phyloP scores from a whole-genome alignment of 1,140 invertebrate genomes.

The Diabrotica virgifera region DNA sequence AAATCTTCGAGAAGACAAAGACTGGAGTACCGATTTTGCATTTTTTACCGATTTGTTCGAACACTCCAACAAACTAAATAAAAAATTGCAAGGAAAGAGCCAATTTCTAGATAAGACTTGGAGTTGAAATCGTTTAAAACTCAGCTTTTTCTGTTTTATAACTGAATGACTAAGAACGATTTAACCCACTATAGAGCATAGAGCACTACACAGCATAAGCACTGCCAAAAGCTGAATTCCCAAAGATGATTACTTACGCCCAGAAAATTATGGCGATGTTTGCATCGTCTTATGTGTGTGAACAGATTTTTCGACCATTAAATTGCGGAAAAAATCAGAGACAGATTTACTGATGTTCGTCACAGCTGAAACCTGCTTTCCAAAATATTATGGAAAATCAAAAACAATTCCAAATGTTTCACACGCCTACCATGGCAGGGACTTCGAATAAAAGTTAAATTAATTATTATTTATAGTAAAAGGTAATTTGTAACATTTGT shows the following conservation, averaged over 20 bases:
- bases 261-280: not conserved
- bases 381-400: not conserved
- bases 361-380: not conserved
- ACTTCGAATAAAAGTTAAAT: no score
- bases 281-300: not conserved
- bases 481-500: no score
- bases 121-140: not conserved
- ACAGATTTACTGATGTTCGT: not conserved
- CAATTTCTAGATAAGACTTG: not conserved
- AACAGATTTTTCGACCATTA: not conserved
- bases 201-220: no score
- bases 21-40: not conserved
- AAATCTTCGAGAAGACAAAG: not conserved
- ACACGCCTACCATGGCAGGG: not conserved
- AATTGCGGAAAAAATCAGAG: not conserved
- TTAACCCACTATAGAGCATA: no score
- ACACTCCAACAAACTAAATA: not conserved
- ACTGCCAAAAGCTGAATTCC: not conserved
- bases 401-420: not conserved
- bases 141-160: not conserved
- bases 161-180: not conserved
- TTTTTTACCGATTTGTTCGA: no score
- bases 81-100: not conserved
- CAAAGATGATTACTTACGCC: not conserved
- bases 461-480: no score